Evolutionary conservation across 2,797 vertebrate genomes (phyloP).

Genomic region (Malacoraja senta): DNA sequence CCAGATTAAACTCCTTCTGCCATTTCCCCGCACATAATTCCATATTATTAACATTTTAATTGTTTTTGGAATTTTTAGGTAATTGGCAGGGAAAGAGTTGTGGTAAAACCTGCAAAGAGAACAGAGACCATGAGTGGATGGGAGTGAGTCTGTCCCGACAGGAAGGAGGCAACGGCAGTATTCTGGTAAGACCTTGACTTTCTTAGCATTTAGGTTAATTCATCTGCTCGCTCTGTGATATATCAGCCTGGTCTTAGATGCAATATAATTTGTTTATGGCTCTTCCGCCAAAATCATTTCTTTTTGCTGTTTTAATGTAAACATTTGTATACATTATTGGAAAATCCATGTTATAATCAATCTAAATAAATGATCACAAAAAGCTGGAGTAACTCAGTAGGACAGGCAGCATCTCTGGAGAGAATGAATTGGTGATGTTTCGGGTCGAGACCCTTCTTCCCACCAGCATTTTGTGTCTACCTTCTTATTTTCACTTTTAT

Average conservation of each 20-base stretch:
- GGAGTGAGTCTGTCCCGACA: slow-evolving; percentile 91
- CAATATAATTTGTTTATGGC: background rate
- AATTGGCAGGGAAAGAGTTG: slow-evolving; percentile 73
- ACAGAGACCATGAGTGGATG: slow-evolving; percentile 94
- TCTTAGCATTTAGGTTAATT: background rate
- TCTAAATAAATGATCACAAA: no score
- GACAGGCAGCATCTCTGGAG: no score
- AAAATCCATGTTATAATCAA: no score
- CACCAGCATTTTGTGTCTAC: no score
- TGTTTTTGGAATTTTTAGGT: slow-evolving; percentile 57
- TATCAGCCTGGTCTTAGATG: background rate
- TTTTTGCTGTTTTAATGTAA: background rate
- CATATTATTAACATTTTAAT: background rate
- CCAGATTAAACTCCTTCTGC: no score
- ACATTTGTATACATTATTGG: no score
- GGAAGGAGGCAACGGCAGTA: slow-evolving; percentile 69
- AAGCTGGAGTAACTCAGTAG: no score
- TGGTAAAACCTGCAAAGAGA: slow-evolving; percentile 90
- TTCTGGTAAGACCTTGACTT: slow-evolving; percentile 72
- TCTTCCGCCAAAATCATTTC: background rate
- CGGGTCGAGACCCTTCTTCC: no score
- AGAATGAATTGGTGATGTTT: no score
- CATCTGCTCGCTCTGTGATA: background rate
- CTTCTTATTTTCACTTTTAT: background rate
- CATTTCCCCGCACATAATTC: no score